phyloP scores from a whole-genome alignment of 1,140 invertebrate genomes.

The Zaprionus lachaisei region DNA sequence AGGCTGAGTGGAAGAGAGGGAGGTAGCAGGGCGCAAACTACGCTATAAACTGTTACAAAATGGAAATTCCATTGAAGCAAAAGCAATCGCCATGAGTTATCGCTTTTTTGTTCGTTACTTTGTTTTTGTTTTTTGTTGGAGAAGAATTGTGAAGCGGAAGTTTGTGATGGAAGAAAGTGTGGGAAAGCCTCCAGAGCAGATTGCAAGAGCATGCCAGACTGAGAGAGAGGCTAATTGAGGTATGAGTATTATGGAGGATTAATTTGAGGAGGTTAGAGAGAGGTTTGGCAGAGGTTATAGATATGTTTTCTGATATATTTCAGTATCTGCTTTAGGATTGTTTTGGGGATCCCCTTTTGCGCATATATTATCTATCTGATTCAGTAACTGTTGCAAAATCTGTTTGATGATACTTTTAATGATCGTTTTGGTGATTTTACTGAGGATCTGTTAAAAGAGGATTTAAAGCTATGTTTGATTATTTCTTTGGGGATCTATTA shows the following conservation, averaged over 20 bases:
- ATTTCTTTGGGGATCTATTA: too few relatives aligned
- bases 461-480: too few relatives aligned
- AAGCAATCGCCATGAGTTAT: constrained; percentile 67
- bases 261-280: neutral
- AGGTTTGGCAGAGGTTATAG: neutral
- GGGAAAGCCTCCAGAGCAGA: constrained; percentile 13
- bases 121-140: neutral
- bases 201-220: neutral
- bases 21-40: constrained; percentile 23
- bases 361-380: too few relatives aligned
- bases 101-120: constrained; percentile 10
- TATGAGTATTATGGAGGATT: neutral
- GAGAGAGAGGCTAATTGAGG: neutral
- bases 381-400: too few relatives aligned
- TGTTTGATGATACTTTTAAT: too few relatives aligned
- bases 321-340: too few relatives aligned
- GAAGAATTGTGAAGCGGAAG: constrained; percentile 44
- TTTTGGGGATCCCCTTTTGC: too few relatives aligned
- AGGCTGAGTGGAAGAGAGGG: neutral
- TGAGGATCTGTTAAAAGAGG: too few relatives aligned
- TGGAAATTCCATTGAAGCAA: constrained; percentile 73
- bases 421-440: too few relatives aligned
- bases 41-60: constrained; percentile 74
- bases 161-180: constrained; percentile 31
- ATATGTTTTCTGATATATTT: too few relatives aligned